phyloP scores from a whole-genome alignment of 2,888 invertebrate species.

The Nemotelus nigrinus region DNA sequence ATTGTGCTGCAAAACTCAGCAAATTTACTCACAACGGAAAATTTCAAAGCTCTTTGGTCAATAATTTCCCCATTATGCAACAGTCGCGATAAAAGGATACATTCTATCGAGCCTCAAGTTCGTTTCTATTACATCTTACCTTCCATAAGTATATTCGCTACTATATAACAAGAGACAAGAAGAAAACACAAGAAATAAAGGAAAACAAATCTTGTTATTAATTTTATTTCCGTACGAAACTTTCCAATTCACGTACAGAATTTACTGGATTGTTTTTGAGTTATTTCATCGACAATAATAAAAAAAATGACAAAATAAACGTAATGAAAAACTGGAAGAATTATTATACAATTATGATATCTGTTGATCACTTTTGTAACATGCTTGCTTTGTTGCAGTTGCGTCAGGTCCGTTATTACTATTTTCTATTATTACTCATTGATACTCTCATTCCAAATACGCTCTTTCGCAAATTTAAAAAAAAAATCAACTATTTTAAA shows the following conservation, averaged over 20 bases:
- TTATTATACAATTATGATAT: slow-evolving; percentile 41
- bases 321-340: slow-evolving; percentile 34
- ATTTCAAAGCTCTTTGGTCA: not conserved
- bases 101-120: not conserved
- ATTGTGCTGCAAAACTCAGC: too few relatives aligned
- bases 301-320: slow-evolving; percentile 37
- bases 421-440: not conserved
- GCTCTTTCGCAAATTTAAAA: slow-evolving; percentile 32
- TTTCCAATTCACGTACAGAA: slow-evolving; percentile 35
- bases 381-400: slow-evolving; percentile 15
- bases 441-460: slow-evolving; percentile 25
- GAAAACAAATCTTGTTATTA: not conserved
- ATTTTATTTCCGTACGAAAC: slow-evolving; percentile 31
- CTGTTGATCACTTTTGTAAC: slow-evolving; percentile 26
- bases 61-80: not conserved
- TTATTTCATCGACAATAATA: slow-evolving; percentile 29
- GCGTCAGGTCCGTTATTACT: slow-evolving; percentile 13
- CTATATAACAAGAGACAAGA: not conserved
- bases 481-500: slow-evolving; percentile 28
- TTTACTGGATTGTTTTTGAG: slow-evolving; percentile 17
- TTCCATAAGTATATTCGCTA: not conserved
- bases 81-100: not conserved
- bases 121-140: not conserved
- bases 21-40: not conserved
- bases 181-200: not conserved